phyloP scores from a whole-genome alignment of 2,113 vertebrate genomes.

The Gallinago undulata region DNA sequence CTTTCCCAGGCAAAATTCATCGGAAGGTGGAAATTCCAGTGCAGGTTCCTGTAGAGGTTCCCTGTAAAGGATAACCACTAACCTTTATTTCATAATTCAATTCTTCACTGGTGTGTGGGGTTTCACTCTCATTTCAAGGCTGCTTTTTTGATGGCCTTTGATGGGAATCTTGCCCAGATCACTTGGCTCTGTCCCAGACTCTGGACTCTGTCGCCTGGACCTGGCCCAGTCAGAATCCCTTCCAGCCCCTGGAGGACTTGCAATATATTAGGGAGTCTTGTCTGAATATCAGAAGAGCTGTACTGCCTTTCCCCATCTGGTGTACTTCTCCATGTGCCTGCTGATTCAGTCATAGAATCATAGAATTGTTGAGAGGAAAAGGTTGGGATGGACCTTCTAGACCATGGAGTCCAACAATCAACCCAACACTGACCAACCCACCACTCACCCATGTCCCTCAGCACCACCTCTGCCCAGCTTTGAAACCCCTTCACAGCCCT shows the following conservation, averaged over 20 bases:
- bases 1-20: not conserved
- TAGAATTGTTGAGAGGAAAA: not conserved
- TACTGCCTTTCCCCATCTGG: no score
- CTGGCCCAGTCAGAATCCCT: not conserved
- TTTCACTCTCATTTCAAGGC: not conserved
- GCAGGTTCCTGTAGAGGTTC: not conserved
- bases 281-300: not conserved
- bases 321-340: accelerated
- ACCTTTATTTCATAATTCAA: not conserved
- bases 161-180: not conserved
- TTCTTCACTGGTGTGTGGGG: no score
- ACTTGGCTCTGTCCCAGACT: no score
- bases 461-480: not conserved
- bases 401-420: not conserved
- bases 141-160: not conserved
- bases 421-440: not conserved
- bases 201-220: not conserved
- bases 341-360: not conserved
- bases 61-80: not conserved
- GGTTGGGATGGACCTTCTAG: not conserved
- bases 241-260: not conserved
- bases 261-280: not conserved
- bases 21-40: not conserved
- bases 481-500: not conserved
- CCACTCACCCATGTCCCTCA: not conserved